These are phyloP conservation scores for Zaprionus ornatus DNA, from an alignment of 1,140 invertebrate genomes.

Conservation along the genomic window DNA sequence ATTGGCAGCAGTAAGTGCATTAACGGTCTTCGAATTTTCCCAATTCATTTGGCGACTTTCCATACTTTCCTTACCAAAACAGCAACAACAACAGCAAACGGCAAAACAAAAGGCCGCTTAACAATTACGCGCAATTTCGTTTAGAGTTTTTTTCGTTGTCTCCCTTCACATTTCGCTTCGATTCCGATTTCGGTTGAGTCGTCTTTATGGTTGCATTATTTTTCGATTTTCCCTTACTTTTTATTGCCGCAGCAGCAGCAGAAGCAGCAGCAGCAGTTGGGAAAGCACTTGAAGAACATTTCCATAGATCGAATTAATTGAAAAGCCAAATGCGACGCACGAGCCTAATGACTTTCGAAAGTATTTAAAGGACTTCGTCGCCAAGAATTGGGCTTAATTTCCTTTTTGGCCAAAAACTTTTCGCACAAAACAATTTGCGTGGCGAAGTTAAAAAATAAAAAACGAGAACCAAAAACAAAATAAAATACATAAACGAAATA, in stretches of 20 bases:
- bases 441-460: background rate
- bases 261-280: constrained; percentile 8
- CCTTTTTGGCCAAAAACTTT: constrained; percentile 18
- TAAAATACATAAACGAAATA: background rate
- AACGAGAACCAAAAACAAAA: background rate
- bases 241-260: constrained; percentile 9
- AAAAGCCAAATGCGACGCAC: constrained; percentile 11
- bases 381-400: constrained; percentile 35
- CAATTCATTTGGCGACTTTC: background rate
- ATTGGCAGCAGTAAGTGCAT: constrained; percentile 12
- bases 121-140: constrained; percentile 19
- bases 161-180: background rate
- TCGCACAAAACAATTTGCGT: constrained; percentile 21
- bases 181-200: background rate
- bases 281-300: constrained; percentile 5
- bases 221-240: constrained; percentile 8
- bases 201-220: constrained; percentile 24
- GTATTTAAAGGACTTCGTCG: constrained; percentile 36
- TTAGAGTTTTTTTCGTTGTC: background rate
- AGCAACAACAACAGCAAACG: background rate
- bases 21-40: background rate
- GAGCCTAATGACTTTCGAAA: constrained; percentile 50
- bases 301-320: constrained; percentile 40
- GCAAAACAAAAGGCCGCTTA: background rate
- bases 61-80: background rate